Evolutionary conservation across 2,888 invertebrate genomes (phyloP).

Genomic region (Synergus laeviventris): DNA sequence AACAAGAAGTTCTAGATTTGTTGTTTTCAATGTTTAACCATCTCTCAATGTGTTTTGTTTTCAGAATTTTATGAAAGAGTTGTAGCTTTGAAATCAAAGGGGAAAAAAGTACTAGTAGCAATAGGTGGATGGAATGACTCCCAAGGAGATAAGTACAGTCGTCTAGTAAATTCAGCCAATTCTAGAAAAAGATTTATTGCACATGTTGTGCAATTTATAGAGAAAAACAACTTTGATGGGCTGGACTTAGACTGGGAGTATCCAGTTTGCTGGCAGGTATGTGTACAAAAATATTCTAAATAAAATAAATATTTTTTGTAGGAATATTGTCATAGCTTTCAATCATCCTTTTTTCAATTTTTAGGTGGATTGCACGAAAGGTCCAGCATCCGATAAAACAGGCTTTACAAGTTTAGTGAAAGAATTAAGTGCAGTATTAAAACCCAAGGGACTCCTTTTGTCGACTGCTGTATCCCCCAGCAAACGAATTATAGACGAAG

Average conservation of each 20-base stretch:
- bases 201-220: constrained; percentile 87
- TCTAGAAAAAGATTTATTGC: constrained; percentile 85
- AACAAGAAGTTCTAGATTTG: background rate
- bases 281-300: constrained; percentile 33
- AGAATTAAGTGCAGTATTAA: constrained; percentile 85
- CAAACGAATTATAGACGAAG: constrained; percentile 88
- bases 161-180: constrained; percentile 85
- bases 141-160: constrained; percentile 91
- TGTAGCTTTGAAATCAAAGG: constrained; percentile 83
- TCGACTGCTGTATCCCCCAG: constrained; percentile 92
- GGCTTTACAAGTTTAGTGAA: constrained; percentile 86
- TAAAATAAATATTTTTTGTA: constrained; percentile 10
- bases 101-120: constrained; percentile 89
- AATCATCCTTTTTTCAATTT: background rate
- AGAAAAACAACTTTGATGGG: constrained; percentile 90
- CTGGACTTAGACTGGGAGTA: constrained; percentile 97
- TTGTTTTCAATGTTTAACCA: background rate
- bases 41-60: background rate
- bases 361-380: constrained; percentile 89
- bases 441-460: constrained; percentile 83
- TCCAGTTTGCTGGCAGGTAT: constrained; percentile 91
- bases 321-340: background rate
- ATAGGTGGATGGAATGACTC: constrained; percentile 98
- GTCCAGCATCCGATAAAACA: constrained; percentile 87
- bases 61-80: constrained; percentile 92